Base-by-base conservation (phyloP, 2,888 invertebrate species). In the Acronicta alni region DNA sequence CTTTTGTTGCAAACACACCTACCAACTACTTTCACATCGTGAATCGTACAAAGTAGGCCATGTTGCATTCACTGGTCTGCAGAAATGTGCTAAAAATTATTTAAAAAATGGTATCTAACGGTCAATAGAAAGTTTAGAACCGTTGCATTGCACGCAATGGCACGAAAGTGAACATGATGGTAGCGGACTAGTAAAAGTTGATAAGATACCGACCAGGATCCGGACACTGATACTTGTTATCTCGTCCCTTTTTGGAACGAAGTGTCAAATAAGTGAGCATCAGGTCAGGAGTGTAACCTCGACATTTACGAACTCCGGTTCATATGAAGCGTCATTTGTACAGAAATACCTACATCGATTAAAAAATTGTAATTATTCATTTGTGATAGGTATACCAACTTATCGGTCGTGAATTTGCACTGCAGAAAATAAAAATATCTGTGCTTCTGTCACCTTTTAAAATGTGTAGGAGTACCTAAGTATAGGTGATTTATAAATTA, bases 271-370 rank as follows among this genome's bases (percentile, higher is more conserved):
- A 32, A 48, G 10, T 26, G 20, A 10, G 39, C n/a, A 32, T n/a
- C 43, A 30, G 68, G 64, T 63, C 61, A 67, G 46, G 16, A 46
- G 60, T 56, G 41, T 66, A 46, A 71, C 59, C 68, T 68, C 62
- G 15, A 57, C 48, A 53, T 65, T 72, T 52, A 53, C 47, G 39
- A 49, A 49, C 41, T 45, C 26, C 16, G 10, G 15, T 56, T 18
- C 44, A 38, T 15, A 45, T 14, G 42, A 3, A 38, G 2, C 17
- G 17, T 39, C 14, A 23, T 14, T 20, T 42, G 2, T 17, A 23
- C 39, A 10, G 2, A 20, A 32, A 6, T 2, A 23, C n/a, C n/a
- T n/a, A n/a, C 30, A n/a, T 41, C 35, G 0, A 45, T 60, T 20
- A 4, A 14, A 15, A 10, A 3, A 12, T 12, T 12, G 30, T 30